Evolutionary conservation across 2,113 vertebrate species (phyloP), one percentile per base, ranked within the genome.

Genomic region (Muntiacus reevesi): DNA sequence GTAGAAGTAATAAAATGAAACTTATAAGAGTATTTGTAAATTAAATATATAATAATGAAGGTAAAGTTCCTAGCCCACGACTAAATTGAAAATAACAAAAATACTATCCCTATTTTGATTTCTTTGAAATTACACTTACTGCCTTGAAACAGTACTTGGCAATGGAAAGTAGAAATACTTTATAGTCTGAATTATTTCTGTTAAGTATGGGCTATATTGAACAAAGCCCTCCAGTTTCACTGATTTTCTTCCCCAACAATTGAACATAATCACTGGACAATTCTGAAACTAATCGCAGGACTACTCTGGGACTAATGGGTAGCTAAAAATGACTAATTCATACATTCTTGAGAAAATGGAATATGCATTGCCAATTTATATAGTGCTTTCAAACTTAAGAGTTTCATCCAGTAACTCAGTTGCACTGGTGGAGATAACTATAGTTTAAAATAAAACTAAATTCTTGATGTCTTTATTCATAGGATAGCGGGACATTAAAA

Each of bases 381-480:
- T 62, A 89, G n/a, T 60, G 86, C 43, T 74, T 95, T 94, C 79
- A 89, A 89, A 87, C 4, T 62, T 81, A 81, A 97, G 94, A 93
- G 7, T 71, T 78, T 71, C 50, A 33, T 64, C 47, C 71, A 89
- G 28, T 71, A 79, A 62, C 83, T 96, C 50, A 83, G 17, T n/a
- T 45, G 12, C 5, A 43, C 5, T 90, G 25, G 60, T 78, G 6
- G 21, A 23, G 10, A 87, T 50, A 78, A 89, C 33, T 81, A 5
- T 50, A n/a, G 78, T 87, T 93, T 84, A 59, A 94, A 96, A 86
- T 81, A 94, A 95, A 87, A 87, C 62, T 76, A 87, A 97, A 95
- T 59, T 87, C 21, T 7, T 83, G 40, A 84, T 67, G 2, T 43
- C 95, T 96, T 91, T 90, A 87, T 79, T 88, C 54, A 27, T 19